Evolutionary conservation across 2,888 invertebrate species (phyloP), one percentile per base, ranked within the genome.

Genomic region (Mamestra brassicae): DNA sequence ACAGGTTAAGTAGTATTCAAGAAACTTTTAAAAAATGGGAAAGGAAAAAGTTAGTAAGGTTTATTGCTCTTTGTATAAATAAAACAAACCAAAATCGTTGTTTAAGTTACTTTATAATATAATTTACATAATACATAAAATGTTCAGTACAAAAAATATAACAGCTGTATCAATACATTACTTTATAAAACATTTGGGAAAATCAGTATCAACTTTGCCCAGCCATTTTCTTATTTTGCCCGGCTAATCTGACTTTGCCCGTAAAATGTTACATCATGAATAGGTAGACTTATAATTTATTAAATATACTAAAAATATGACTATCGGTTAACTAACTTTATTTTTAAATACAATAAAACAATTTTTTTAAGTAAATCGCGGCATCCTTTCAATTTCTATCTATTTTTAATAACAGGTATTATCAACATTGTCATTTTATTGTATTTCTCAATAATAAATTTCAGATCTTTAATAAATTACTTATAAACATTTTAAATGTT

Each of bases 71-170:
- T 26, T 26, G 26, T 26, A 45, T 52, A 71, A 78, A 55, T 34
- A 73, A 83, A 79, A 74, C 60, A 67, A 71, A 58, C 3, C 7
- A 3, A 2, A 3, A 13, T 80, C 62, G 47, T 76, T 76, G 66
- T 83, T 66, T 84, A 71, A 10, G 55, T 83, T 71, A 76, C 42
- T 77, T n/a, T n/a, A n/a, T n/a, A n/a, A 80, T 86, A 86, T 86
- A 86, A 73, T 84, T 83, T 80, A 86, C 71, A 75, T 81, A 77
- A 75, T 78, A 82, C 38, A 85, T 55, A 68, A 79, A 79, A 62
- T 61, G 15, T 67, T 84, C 76, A 83, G 76, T 84, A 84, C 71
- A 85, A 66, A 80, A 80, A 77, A 86, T 73, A 76, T 60, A 64
- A 71, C 78, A 71, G 60, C 34, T 34, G 57, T 47, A 6, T 60